phyloP scores from a whole-genome alignment of 2,888 invertebrate genomes.

The Apamea monoglypha region DNA sequence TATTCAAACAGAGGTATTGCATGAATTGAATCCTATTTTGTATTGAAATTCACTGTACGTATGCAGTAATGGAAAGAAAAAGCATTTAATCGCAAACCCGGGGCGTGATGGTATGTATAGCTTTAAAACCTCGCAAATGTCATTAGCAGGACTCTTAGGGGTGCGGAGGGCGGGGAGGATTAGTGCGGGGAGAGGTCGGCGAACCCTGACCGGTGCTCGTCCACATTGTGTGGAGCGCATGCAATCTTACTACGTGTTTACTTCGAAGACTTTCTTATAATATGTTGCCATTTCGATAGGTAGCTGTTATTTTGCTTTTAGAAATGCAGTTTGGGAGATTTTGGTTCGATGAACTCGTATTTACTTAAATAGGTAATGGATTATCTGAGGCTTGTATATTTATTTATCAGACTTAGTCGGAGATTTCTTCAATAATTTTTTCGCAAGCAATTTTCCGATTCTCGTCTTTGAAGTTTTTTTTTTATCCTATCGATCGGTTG shows the following conservation, averaged over 20 bases:
- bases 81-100: conserved; percentile 40
- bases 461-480: background rate
- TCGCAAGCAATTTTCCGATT: background rate
- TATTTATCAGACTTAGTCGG: background rate
- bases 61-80: conserved; percentile 44
- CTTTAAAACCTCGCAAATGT: conserved; percentile 77
- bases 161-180: conserved; percentile 56
- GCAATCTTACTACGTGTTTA: conserved; percentile 49
- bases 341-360: background rate
- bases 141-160: conserved; percentile 75
- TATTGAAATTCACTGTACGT: conserved; percentile 13
- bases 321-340: background rate
- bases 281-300: conserved; percentile 1
- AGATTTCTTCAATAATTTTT: background rate
- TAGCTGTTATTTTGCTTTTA: conserved; percentile 13
- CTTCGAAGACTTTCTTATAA: conserved; percentile 42
- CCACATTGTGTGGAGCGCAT: conserved; percentile 63
- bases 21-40: conserved; percentile 1
- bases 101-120: conserved; percentile 52
- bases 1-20: background rate
- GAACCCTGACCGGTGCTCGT: conserved; percentile 68
- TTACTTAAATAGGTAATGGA: background rate
- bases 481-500: background rate
- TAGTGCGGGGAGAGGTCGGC: conserved; percentile 58
- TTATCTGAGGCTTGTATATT: background rate